These are phyloP conservation scores for Drosophila eugracilis DNA, from an alignment of 1,140 invertebrate species.

Conservation along the genomic window DNA sequence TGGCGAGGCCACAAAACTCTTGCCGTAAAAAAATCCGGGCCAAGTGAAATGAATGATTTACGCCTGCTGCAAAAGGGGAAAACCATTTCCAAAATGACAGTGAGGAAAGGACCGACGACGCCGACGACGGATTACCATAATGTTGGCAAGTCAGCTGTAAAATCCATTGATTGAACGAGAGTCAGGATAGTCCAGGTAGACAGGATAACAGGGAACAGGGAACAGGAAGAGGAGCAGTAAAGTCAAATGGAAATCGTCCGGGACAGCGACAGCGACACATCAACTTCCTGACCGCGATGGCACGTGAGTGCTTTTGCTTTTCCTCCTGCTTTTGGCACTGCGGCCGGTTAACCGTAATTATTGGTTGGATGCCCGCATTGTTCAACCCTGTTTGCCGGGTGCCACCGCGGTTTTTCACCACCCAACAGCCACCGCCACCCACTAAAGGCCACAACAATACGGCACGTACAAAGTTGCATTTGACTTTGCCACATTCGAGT, in stretches of 20 bases:
- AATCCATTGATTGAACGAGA: constrained; percentile 75
- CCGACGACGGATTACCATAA: constrained; percentile 78
- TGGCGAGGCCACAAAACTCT: constrained; percentile 30
- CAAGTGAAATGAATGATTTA: constrained; percentile 59
- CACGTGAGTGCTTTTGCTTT: constrained; percentile 33
- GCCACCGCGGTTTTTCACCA: constrained; percentile 14
- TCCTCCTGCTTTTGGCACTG: constrained; percentile 18
- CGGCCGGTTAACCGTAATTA: constrained; percentile 44
- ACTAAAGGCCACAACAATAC: constrained; percentile 26
- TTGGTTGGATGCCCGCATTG: constrained; percentile 40
- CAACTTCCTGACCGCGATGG: constrained; percentile 41
- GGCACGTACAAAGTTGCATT: constrained; percentile 43
- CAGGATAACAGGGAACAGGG: neutral
- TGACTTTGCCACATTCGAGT: constrained; percentile 36
- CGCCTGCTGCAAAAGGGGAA: constrained; percentile 28
- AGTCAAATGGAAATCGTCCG: constrained; percentile 31
- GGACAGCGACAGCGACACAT: constrained; percentile 30
- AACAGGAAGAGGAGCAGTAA: constrained; percentile 3
- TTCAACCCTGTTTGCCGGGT: constrained; percentile 25
- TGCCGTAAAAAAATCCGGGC: constrained; percentile 43
- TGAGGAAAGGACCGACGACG: constrained; percentile 30
- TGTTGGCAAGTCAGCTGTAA: constrained; percentile 71
- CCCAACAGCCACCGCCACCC: constrained; percentile 1
- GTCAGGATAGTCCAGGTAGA: constrained; percentile 19
- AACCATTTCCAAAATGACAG: constrained; percentile 49